phyloP scores from a whole-genome alignment of 2,797 vertebrate species.

The Acipenser oxyrinchus region DNA sequence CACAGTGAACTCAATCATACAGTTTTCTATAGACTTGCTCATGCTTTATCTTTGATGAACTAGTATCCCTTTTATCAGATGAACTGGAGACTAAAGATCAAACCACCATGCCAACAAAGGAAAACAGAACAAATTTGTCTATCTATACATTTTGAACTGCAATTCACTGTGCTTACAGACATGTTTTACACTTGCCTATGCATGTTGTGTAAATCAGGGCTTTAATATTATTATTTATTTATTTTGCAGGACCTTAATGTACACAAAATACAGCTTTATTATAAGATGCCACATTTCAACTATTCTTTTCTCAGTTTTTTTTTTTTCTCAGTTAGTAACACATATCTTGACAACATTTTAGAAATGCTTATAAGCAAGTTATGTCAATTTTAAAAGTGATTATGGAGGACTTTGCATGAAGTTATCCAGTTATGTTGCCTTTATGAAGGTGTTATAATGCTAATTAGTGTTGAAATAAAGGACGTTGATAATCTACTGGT shows the following conservation, averaged over 20 bases:
- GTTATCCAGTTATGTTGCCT: too few relatives aligned
- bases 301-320: too few relatives aligned
- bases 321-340: too few relatives aligned
- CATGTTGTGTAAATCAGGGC: background rate
- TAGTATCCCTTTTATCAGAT: constrained; percentile 1
- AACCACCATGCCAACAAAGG: background rate
- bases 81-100: background rate
- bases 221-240: background rate
- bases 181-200: background rate
- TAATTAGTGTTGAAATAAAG: too few relatives aligned
- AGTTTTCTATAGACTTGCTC: constrained; percentile 1
- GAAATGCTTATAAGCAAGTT: too few relatives aligned
- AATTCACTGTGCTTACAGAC: background rate
- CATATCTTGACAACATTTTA: too few relatives aligned
- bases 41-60: background rate
- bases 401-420: too few relatives aligned
- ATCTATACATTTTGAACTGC: background rate
- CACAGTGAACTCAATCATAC: background rate
- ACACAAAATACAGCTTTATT: too few relatives aligned
- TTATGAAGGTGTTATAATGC: too few relatives aligned
- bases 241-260: background rate
- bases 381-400: too few relatives aligned
- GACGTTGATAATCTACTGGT: too few relatives aligned
- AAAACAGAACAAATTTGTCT: background rate
- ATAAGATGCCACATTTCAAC: too few relatives aligned